Conservation (phyloP, 2,113 vertebrate genomes). For the Elephantulus edwardii region DNA sequence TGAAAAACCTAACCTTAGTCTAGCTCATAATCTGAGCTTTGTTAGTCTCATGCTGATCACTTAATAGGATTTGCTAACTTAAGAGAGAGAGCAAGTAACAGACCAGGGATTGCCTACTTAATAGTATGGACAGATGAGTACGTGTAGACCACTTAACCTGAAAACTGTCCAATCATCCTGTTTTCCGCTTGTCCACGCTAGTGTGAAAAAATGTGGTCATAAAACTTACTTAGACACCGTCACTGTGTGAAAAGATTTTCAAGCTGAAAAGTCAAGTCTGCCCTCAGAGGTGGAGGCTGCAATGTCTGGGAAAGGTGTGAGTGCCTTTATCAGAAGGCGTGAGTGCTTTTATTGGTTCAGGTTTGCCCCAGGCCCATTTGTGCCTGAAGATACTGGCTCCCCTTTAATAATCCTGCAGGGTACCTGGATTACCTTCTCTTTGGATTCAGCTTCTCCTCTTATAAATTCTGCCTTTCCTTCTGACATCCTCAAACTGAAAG, state of each 20-base stretch:
- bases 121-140: rapidly evolving
- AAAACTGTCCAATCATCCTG: not conserved
- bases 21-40: not conserved
- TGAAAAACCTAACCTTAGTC: not conserved
- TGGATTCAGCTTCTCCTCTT: not conserved
- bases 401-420: not conserved
- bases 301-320: too few species aligned
- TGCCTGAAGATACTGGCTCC: not conserved
- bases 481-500: not conserved
- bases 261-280: not conserved
- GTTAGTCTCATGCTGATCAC: not conserved
- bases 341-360: not conserved
- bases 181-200: not conserved
- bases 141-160: not conserved
- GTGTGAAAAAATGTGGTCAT: too few species aligned
- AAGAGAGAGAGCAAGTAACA: not conserved
- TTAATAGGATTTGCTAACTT: not conserved
- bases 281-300: not conserved
- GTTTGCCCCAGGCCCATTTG: not conserved
- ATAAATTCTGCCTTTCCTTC: not conserved
- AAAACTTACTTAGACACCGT: not conserved
- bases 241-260: not conserved
- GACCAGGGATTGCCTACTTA: not conserved
- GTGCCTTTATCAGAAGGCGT: rapidly evolving
- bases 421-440: not conserved